Conservation (phyloP, 92 coral and sea anemone genomes). For the Bergia sp. region DNA sequence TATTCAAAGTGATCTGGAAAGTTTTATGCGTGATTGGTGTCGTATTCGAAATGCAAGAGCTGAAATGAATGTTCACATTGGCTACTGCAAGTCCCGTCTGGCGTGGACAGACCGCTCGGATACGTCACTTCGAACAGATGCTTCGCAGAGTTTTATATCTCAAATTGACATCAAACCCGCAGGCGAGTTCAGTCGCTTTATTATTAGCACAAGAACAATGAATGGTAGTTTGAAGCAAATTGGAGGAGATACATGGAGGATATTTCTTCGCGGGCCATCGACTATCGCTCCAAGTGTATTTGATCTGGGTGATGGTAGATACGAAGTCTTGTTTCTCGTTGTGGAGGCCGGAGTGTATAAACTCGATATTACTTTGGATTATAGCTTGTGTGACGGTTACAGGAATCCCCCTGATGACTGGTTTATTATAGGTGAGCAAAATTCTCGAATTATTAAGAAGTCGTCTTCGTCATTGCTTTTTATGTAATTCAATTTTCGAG, state of each 20-base stretch:
- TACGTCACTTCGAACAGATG: slow-evolving; percentile 65
- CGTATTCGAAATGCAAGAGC: slow-evolving; percentile 76
- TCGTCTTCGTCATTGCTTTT: not conserved
- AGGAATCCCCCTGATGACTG: slow-evolving; percentile 87
- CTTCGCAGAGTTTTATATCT: slow-evolving; percentile 71
- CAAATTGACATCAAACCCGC: slow-evolving; percentile 75
- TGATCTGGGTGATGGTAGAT: slow-evolving; percentile 83
- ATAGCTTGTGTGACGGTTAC: slow-evolving; percentile 89
- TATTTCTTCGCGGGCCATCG: slow-evolving; percentile 78
- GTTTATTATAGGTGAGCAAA: slow-evolving; percentile 81
- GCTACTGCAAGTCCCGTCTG: slow-evolving; percentile 59
- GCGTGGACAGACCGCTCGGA: slow-evolving; percentile 66
- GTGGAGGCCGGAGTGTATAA: slow-evolving; percentile 90
- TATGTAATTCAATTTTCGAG: not conserved
- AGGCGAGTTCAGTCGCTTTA: slow-evolving; percentile 95
- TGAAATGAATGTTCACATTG: slow-evolving; percentile 58
- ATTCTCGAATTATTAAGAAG: not conserved
- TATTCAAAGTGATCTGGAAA: slow-evolving; percentile 52
- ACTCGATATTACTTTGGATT: slow-evolving; percentile 84
- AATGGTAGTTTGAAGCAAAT: slow-evolving; percentile 71
- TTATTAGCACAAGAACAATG: slow-evolving; percentile 71
- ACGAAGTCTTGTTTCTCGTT: slow-evolving; percentile 83
- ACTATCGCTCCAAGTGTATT: slow-evolving; percentile 81
- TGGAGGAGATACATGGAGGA: slow-evolving; percentile 98
- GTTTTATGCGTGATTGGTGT: slow-evolving; percentile 86